Percentiles rank a stretch among this genome's conserved stretches.
phyloP scores from a whole-genome alignment of 2,797 vertebrate genomes.

The Florisuga fusca region DNA sequence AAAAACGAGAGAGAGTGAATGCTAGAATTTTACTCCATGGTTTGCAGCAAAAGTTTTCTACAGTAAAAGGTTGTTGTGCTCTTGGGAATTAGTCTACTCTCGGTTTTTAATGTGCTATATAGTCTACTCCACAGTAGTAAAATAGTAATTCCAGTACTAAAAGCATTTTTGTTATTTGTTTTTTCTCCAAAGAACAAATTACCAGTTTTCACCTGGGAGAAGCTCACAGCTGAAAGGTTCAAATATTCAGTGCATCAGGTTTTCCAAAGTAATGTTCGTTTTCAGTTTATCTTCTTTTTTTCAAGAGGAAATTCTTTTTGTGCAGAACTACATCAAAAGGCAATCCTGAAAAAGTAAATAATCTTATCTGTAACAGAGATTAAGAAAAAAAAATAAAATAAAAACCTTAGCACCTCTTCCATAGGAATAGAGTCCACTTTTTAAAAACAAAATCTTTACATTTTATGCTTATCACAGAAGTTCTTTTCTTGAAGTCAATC shows the following conservation, averaged over 20 bases:
- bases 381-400: background rate
- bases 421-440: background rate
- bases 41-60: conserved; percentile 66
- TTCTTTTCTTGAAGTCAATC: background rate
- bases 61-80: conserved; percentile 68
- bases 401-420: background rate
- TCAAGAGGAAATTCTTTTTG: background rate
- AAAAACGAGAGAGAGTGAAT: background rate
- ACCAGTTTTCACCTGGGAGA: conserved; percentile 49
- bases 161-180: conserved; percentile 69
- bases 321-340: conserved; percentile 8
- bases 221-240: conserved; percentile 20
- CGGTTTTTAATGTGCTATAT: conserved; percentile 65
- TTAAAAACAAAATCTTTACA: background rate
- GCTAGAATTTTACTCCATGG: conserved; percentile 36
- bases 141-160: conserved; percentile 59
- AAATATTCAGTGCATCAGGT: conserved; percentile 6
- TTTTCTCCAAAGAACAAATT: conserved; percentile 69
- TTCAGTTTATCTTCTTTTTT: background rate
- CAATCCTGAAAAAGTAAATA: background rate
- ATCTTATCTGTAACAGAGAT: background rate
- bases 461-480: background rate
- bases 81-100: conserved; percentile 62
- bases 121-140: conserved; percentile 50
- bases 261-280: conserved; percentile 22